Percentiles rank a stretch among this genome's conserved stretches.
phyloP scores from a whole-genome alignment of 1,140 invertebrate genomes.

The Dreissena rostriformis region DNA sequence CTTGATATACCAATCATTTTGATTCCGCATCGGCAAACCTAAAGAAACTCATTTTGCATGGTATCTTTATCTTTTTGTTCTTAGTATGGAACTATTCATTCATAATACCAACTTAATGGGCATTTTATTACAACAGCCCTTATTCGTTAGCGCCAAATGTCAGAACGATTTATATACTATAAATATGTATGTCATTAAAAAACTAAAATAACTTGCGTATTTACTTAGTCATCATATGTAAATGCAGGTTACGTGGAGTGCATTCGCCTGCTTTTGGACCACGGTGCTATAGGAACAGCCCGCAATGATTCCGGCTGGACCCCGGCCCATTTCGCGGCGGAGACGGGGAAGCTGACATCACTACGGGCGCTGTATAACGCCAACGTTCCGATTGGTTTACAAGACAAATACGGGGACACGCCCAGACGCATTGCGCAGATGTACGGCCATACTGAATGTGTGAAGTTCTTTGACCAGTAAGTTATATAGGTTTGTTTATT shows the following conservation, averaged over 20 bases:
- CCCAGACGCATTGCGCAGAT: constrained; percentile 72
- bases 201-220: no score
- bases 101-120: no score
- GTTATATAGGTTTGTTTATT: constrained; percentile 28
- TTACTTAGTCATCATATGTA: no score
- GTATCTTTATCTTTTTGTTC: no score
- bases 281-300: constrained; percentile 72
- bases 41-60: no score
- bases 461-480: constrained; percentile 73
- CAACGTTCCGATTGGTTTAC: constrained; percentile 67
- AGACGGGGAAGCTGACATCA: constrained; percentile 71
- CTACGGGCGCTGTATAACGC: constrained; percentile 73
- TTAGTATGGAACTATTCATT: no score
- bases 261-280: constrained; percentile 73
- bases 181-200: no score
- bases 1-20: no score
- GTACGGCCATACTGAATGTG: constrained; percentile 74
- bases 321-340: constrained; percentile 79
- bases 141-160: no score
- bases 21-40: no score
- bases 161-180: no score
- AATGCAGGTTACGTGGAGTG: constrained; percentile 76
- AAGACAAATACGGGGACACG: constrained; percentile 75
- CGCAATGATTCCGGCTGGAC: constrained; percentile 76
- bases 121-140: no score